Evolutionary conservation across 2,797 vertebrate species (phyloP), one percentile per base, ranked within the genome.

Genomic region (Bradypus variegatus): DNA sequence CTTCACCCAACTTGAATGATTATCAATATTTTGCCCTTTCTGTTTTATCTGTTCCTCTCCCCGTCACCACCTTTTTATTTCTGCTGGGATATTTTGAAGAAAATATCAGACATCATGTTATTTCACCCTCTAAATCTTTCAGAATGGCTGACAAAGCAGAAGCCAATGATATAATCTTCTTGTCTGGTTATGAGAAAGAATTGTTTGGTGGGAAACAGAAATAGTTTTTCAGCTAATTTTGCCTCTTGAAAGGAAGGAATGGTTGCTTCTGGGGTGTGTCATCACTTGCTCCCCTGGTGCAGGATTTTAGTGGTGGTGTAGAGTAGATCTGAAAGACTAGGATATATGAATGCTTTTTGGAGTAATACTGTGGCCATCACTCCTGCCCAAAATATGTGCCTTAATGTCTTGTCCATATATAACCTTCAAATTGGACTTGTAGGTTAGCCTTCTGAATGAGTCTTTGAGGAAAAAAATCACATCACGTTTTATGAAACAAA

Each of bases 21-120:
- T 78, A 38, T 75, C 53, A 67, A 1, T 67, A 65, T 41, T 85
- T 92, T 85, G 21, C 75, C 31, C 64, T 64, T 90, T 92, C 79
- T 65, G 33, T 86, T 73, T 81, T 21, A 19, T 65, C 2, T 73
- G 1, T 86, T 78, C 36, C 29, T 60, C 2, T 13, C 15, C n/a
- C n/a, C 16, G 6, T 33, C 19, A 41, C n/a, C 21, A n/a, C 55
- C 70, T 88, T 85, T 93, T 91, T 23, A 19, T 50, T 55, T 94
- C 91, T 84, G 25, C n/a, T 89, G 65, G 38, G 69, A 29, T 84
- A n/a, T 84, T 89, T 73, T 53, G n/a, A 93, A 91, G 53, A 23
- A 58, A 93, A 72, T 84, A 58, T 67, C 50, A 85, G 58, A 45
- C 70, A 25, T 60, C 5, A 6, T 89, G 38, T 88, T 67, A 73